These are phyloP conservation scores for Xiphophorus hellerii DNA, from an alignment of 2,113 vertebrate species.

Conservation along the genomic window DNA sequence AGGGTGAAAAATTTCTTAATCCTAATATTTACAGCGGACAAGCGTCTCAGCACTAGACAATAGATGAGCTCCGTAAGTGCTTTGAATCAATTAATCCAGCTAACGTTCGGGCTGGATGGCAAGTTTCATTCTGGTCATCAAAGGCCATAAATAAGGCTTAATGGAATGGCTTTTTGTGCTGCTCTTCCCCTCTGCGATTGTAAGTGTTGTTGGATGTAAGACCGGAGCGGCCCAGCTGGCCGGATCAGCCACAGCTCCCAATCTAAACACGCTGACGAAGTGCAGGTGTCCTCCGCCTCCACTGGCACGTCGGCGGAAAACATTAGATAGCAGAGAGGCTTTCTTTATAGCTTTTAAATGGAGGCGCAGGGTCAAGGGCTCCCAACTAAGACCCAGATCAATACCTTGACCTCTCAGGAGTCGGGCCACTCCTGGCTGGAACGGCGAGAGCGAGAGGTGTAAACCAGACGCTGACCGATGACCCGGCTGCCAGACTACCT, in stretches of 20 bases:
- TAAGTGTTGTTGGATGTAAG: constrained; percentile 72
- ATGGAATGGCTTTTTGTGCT: constrained; percentile 77
- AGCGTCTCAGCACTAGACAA: constrained; percentile 76
- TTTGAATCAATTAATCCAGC: constrained; percentile 73
- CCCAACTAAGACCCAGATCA: constrained; percentile 79
- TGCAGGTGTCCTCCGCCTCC: constrained; percentile 85
- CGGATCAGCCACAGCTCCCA: constrained; percentile 74
- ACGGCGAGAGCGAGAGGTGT: constrained; percentile 50
- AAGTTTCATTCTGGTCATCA: constrained; percentile 66
- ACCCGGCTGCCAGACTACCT: constrained; percentile 70
- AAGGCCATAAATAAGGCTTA: constrained; percentile 73
- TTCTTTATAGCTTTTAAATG: constrained; percentile 82
- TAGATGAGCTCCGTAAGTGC: constrained; percentile 76
- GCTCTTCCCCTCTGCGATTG: constrained; percentile 74
- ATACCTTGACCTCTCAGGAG: constrained; percentile 72
- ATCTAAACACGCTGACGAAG: constrained; percentile 86
- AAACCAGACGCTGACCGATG: constrained; percentile 67
- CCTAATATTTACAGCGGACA: constrained; percentile 81
- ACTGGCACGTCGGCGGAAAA: constrained; percentile 81
- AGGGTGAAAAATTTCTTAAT: constrained; percentile 77
- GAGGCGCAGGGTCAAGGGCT: constrained; percentile 82
- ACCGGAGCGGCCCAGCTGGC: constrained; percentile 76
- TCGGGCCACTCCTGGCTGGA: constrained; percentile 24
- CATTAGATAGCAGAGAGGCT: constrained; percentile 84
- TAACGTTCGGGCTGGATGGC: constrained; percentile 76